Evolutionary conservation across 2,888 invertebrate genomes (phyloP).

Genomic region (Achlya flavicornis): DNA sequence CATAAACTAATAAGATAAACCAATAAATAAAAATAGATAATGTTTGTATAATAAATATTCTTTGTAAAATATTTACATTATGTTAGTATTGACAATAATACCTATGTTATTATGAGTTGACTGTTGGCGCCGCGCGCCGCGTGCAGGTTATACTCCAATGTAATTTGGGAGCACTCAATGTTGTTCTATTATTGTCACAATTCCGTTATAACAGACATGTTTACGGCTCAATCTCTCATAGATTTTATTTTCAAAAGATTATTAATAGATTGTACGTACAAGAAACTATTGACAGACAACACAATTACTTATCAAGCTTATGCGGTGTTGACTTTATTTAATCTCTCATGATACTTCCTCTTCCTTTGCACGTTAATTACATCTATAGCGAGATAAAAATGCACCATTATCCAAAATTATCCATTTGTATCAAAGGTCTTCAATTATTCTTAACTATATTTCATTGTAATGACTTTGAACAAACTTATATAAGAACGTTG

Average conservation of each 20-base stretch:
- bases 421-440: background rate
- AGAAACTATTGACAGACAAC: background rate
- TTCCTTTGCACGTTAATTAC: too few species aligned
- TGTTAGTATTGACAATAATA: background rate
- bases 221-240: constrained; percentile 45
- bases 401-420: background rate
- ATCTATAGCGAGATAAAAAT: background rate
- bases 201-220: constrained; percentile 33
- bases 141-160: constrained; percentile 28
- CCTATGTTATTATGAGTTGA: background rate
- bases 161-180: constrained; percentile 59
- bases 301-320: too few species aligned
- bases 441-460: background rate
- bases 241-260: constrained; percentile 22
- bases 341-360: too few species aligned
- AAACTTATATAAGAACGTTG: background rate
- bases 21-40: too few species aligned
- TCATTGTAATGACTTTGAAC: background rate
- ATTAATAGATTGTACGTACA: background rate
- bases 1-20: too few species aligned
- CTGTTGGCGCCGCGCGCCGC: background rate
- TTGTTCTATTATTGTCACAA: constrained; percentile 58
- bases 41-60: background rate
- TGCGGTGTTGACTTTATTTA: too few species aligned
- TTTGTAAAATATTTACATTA: background rate